Evolutionary conservation across 2,797 vertebrate genomes (phyloP).

Genomic region (Acrocephalus scirpaceus): DNA sequence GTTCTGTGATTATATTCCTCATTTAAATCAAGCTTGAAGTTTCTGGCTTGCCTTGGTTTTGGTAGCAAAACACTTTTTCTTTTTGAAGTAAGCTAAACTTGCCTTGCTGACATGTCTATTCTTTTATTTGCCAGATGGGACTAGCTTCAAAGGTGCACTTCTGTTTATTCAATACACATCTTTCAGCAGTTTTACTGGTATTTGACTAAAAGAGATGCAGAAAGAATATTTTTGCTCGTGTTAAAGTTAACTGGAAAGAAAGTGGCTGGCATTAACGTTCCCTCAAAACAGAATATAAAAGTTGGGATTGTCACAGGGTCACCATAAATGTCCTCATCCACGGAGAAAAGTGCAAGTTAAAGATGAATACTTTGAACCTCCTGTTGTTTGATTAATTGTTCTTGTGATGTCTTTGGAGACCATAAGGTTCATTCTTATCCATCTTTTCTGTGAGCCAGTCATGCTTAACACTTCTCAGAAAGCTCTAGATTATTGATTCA

Average conservation of each 20-base stretch:
- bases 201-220: slow-evolving; percentile 15
- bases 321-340: neutral
- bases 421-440: neutral
- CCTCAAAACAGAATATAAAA: neutral
- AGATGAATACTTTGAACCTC: neutral
- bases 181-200: slow-evolving; percentile 19
- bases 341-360: neutral
- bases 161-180: neutral
- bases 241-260: neutral
- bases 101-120: slow-evolving; percentile 22
- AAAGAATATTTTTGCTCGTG: neutral
- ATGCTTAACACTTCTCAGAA: neutral
- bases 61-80: neutral
- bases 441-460: neutral
- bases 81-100: neutral
- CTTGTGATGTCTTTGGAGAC: neutral
- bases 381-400: neutral
- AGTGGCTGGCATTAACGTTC: neutral
- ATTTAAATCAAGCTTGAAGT: neutral
- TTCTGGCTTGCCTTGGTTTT: neutral
- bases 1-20: neutral
- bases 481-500: neutral
- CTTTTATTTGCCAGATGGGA: slow-evolving; percentile 42
- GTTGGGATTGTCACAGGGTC: neutral
- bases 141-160: slow-evolving; percentile 30